These are phyloP conservation scores for Sebastiscus albofasciatus DNA, from an alignment of 2,797 vertebrate species.

Conservation along the genomic window DNA sequence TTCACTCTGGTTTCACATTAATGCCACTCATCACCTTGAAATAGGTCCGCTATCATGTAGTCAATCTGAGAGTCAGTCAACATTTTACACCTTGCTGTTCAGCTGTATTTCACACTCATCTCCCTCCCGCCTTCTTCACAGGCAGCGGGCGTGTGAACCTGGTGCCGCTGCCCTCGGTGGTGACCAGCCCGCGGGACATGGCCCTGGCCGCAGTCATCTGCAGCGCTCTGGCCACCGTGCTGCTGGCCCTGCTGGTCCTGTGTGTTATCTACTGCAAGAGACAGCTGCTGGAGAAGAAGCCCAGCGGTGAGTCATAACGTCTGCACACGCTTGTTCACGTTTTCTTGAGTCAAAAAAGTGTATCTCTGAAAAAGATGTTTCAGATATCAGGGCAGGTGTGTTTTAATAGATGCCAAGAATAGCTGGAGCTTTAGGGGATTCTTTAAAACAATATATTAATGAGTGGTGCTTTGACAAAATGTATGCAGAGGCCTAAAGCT, in stretches of 20 bases:
- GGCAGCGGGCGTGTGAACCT: constrained; percentile 94
- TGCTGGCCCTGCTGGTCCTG: constrained; percentile 93
- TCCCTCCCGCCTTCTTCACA: constrained; percentile 51
- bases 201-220: constrained; percentile 96
- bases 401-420: neutral
- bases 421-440: neutral
- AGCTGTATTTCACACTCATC: neutral
- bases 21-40: neutral
- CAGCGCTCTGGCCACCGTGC: constrained; percentile 93
- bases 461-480: neutral
- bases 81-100: neutral
- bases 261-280: constrained; percentile 98
- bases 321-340: neutral
- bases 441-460: neutral
- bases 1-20: neutral
- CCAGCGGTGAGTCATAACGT: constrained; percentile 85
- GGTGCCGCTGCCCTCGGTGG: constrained; percentile 90
- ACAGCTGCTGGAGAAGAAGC: constrained; percentile 97
- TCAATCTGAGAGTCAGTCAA: neutral
- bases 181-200: constrained; percentile 93
- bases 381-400: neutral
- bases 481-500: neutral
- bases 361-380: neutral
- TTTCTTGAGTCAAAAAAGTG: neutral
- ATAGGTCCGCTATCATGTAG: neutral